Evolutionary conservation across 1,140 invertebrate genomes (phyloP).

Genomic region (Drosophila pachea): DNA sequence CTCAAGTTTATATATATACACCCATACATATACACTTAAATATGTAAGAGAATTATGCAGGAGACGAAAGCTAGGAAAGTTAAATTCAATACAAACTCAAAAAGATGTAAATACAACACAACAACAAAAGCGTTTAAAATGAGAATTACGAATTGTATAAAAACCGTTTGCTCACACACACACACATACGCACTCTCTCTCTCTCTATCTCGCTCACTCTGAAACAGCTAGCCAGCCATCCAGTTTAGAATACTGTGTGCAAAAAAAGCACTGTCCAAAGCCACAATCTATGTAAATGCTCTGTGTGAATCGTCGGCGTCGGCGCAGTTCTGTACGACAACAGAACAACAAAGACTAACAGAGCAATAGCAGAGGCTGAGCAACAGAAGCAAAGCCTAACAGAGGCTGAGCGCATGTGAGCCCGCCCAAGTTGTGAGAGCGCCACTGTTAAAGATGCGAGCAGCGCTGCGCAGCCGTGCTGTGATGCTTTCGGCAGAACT

Average conservation of each 20-base stretch:
- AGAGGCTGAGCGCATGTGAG: not conserved
- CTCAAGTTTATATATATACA: constrained; percentile 22
- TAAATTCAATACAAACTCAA: constrained; percentile 33
- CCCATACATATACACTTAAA: constrained; percentile 9
- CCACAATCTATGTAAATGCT: constrained; percentile 51
- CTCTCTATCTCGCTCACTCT: too few relatives aligned
- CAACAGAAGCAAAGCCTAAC: not conserved
- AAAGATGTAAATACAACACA: constrained; percentile 53
- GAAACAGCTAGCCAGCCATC: constrained; percentile 11
- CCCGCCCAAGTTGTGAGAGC: not conserved
- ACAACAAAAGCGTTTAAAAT: constrained; percentile 24
- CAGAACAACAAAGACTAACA: not conserved
- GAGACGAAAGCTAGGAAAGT: constrained; percentile 10
- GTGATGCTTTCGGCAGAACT: too few relatives aligned
- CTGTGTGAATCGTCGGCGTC: constrained; percentile 12
- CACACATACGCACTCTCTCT: constrained; percentile 21
- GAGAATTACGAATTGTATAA: constrained; percentile 43
- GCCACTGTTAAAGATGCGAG: not conserved
- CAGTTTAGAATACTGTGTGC: constrained; percentile 10
- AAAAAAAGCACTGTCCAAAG: constrained; percentile 47
- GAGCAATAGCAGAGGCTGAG: not conserved
- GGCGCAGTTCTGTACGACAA: not conserved
- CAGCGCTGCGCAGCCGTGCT: not conserved
- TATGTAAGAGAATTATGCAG: constrained; percentile 38
- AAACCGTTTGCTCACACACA: constrained; percentile 32